Evolutionary conservation across 2,113 vertebrate genomes (phyloP), one percentile per base, ranked within the genome.

Genomic region (Mustelus asterias): DNA sequence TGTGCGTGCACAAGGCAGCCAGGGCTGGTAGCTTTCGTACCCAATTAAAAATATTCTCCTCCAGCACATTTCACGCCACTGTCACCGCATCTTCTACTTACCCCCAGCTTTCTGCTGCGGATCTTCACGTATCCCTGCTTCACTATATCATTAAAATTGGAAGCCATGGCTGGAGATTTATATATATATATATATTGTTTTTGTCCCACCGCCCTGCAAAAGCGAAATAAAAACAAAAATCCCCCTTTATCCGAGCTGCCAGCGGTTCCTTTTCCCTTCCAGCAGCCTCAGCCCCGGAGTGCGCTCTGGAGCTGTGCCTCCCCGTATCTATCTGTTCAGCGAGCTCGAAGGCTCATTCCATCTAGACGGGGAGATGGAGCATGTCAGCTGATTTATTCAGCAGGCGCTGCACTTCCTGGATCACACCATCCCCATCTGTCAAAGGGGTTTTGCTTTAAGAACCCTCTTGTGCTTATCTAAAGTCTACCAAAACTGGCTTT

Each of bases 71-170:
- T 96, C 96, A 96, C 29, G 72, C 33, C 48, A 54, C 48, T 96
- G 26, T 96, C 96, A 96, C 96, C 97, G 97, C 97, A 63, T 92
- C 48, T 65, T 65, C 89, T 96, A 98, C 99, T 99, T 98, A 99
- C 99, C 99, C 99, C 99, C 97, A 99, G 98, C 97, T 99, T 99
- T 98, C 99, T 98, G 98, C 99, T 99, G 97, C 99, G 98, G 97
- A 99, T 98, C 97, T 98, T 98, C 97, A 99, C 99, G 96, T 99
- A 99, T 97, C 99, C 99, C 97, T 99, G 99, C 97, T 99, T 99
- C 97, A 99, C 99, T 97, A 99, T 99, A 97, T 99, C 99, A 97
- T 99, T 99, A 98, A 99, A 99, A 98, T 99, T 99, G 97, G 99
- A 99, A 98, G 99, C 99, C 99, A 99, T 99, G 97, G 97, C 97